Conservation (phyloP, 2,113 vertebrate species). For the Sinosuthora webbiana region DNA sequence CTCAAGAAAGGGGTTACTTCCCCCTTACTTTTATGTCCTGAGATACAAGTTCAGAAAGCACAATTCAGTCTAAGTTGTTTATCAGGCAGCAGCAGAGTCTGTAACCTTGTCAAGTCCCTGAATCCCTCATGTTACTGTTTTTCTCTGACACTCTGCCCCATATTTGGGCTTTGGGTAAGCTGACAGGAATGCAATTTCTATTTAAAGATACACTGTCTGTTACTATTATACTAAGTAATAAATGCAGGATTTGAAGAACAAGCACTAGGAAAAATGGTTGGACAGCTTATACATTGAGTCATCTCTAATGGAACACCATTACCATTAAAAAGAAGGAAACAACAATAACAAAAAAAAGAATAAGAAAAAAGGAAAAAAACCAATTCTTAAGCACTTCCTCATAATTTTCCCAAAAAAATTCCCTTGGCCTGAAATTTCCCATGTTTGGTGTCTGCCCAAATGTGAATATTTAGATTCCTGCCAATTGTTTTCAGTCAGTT, state of each 20-base stretch:
- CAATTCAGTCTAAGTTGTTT: background rate
- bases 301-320: constrained; percentile 1
- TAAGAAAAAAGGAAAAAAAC: background rate
- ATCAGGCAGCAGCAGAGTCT: constrained; percentile 7
- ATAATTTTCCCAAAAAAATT: background rate
- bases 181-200: constrained; percentile 51
- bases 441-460: constrained; percentile 39
- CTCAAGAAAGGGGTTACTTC: background rate
- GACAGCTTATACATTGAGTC: background rate
- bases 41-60: background rate
- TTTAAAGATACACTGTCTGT: constrained; percentile 51
- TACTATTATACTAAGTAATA: constrained; percentile 38
- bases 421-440: background rate
- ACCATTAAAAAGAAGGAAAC: background rate
- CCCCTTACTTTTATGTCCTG: background rate
- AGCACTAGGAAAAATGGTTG: background rate
- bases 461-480: constrained; percentile 27
- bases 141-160: constrained; percentile 29
- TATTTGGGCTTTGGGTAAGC: constrained; percentile 54
- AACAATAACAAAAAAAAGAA: background rate
- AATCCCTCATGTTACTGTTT: constrained; percentile 26
- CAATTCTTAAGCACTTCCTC: background rate
- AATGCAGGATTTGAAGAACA: background rate
- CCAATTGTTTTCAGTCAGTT: constrained; percentile 43
- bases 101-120: background rate